Base-by-base conservation (phyloP, 2,113 vertebrate genomes). In the Channa maculata region DNA sequence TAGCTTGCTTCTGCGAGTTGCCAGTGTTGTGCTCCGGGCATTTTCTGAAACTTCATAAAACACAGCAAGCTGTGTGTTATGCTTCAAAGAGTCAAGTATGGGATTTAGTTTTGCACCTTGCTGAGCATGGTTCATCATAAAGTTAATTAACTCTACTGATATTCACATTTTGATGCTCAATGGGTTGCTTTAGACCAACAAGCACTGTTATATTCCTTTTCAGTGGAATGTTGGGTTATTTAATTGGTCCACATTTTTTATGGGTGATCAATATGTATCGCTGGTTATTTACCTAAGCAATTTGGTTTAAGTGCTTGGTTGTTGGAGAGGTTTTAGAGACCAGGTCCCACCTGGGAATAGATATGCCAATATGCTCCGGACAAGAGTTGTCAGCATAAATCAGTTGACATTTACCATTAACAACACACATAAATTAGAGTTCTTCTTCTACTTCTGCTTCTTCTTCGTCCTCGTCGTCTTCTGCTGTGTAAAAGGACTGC, bases 271-370 rank as follows among this genome's bases (percentile, higher is more conserved):
- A 89, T 92, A 88, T 85, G 65, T 90, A 84, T 85, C 44, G 84
- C 79, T 66, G 82, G 76, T 84, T 87, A 90, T 92, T 90, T 89
- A 90, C 72, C 77, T 80, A 84, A 86, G 73, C 83, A 90, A 93
- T 92, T 85, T 87, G 61, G 59, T 85, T 68, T 78, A 87, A 92
- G 90, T 90, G 88, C 62, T 61, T 71, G 41, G 61, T 79, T 78
- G 44, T 71, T 43, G 46, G 24, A 50, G 85, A 76, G 83, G 75
- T 65, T 80, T 62, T 76, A 65, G 15, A 80, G 76, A 70, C 44
- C 3, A 38, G 73, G 49, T 57, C 57, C 89, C 88, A 83, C 77
- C 71, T 70, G 89, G 91, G 89, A 89, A 90, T 89, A 82, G 68
- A 81, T 24, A 24, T 80, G 80, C 71, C 77, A 66, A 87, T 88